phyloP scores from a whole-genome alignment of 2,797 vertebrate genomes.

The Dryobates pubescens region DNA sequence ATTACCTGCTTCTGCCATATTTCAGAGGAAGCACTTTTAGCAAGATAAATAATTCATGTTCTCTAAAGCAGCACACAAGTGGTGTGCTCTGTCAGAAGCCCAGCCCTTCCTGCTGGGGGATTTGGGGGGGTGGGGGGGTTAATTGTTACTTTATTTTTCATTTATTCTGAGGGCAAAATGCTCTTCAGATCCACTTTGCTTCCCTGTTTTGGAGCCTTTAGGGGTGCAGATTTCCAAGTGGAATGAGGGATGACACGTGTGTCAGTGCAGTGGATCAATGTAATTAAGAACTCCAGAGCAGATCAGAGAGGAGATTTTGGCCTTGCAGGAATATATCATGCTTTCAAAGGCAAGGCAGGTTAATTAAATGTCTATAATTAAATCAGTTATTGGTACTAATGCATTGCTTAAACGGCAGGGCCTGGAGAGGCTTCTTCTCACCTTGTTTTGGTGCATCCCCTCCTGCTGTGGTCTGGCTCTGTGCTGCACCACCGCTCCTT shows the following conservation, averaged over 20 bases:
- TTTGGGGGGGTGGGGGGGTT: neutral
- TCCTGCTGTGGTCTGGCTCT: neutral
- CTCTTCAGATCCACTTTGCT: slow-evolving; percentile 12
- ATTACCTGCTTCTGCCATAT: slow-evolving; percentile 72
- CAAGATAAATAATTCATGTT: slow-evolving; percentile 76
- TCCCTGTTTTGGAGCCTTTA: neutral
- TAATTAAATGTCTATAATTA: slow-evolving; percentile 31
- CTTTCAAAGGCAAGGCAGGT: neutral
- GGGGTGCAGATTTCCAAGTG: neutral
- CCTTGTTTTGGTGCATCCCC: neutral
- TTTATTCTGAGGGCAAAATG: slow-evolving; percentile 15
- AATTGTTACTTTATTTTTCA: neutral
- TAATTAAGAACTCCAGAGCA: slow-evolving; percentile 26
- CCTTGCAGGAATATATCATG: slow-evolving; percentile 2
- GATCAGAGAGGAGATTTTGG: slow-evolving; percentile 6
- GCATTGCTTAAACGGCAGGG: neutral
- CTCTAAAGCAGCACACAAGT: slow-evolving; percentile 63
- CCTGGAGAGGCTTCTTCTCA: neutral
- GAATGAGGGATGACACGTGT: neutral
- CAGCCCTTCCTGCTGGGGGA: neutral
- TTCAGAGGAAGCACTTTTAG: slow-evolving; percentile 70
- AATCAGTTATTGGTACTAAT: slow-evolving; percentile 16
- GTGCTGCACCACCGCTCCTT: neutral
- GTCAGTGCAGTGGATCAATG: neutral
- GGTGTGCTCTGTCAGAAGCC: slow-evolving; percentile 56